These are phyloP conservation scores for Notolabrus celidotus DNA, from an alignment of 2,797 vertebrate species.

Conservation along the genomic window DNA sequence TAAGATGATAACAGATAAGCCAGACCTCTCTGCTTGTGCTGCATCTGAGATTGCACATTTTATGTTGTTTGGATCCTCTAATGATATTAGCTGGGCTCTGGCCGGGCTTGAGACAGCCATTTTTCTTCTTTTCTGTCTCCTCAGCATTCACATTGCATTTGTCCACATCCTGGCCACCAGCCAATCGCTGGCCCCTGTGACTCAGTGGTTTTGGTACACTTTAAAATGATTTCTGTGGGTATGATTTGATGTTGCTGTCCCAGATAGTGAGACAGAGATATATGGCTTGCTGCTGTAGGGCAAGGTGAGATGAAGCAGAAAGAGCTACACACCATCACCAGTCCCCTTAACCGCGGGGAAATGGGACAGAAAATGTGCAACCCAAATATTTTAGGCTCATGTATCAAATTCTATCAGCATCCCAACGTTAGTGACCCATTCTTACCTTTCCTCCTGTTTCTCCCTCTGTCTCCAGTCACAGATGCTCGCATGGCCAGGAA, in stretches of 20 bases:
- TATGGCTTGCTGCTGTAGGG: constrained; percentile 68
- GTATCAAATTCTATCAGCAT: constrained; percentile 72
- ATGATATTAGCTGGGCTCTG: constrained; percentile 77
- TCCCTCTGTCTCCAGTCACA: constrained; percentile 74
- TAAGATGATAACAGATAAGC: constrained; percentile 75
- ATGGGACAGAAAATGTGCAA: constrained; percentile 79
- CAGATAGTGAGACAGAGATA: constrained; percentile 78
- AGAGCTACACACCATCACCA: constrained; percentile 58
- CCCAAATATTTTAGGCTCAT: constrained; percentile 77
- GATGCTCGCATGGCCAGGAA: constrained; percentile 84
- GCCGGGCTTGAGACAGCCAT: constrained; percentile 71
- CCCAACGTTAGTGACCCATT: constrained; percentile 60
- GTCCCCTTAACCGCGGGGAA: constrained; percentile 67
- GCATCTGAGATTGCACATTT: constrained; percentile 80
- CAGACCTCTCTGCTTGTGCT: constrained; percentile 69
- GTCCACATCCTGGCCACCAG: constrained; percentile 72
- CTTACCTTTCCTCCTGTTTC: constrained; percentile 57
- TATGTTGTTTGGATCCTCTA: constrained; percentile 78
- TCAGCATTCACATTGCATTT: constrained; percentile 78
- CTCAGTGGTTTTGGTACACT: constrained; percentile 72
- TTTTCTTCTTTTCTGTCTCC: constrained; percentile 78
- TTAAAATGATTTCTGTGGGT: constrained; percentile 78
- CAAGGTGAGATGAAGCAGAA: constrained; percentile 70
- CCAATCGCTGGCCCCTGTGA: constrained; percentile 67
- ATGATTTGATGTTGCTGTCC: constrained; percentile 80